phyloP scores from a whole-genome alignment of 37 sponge, comb jelly and placozoan species.

The Aphrocallistes beatrix region DNA sequence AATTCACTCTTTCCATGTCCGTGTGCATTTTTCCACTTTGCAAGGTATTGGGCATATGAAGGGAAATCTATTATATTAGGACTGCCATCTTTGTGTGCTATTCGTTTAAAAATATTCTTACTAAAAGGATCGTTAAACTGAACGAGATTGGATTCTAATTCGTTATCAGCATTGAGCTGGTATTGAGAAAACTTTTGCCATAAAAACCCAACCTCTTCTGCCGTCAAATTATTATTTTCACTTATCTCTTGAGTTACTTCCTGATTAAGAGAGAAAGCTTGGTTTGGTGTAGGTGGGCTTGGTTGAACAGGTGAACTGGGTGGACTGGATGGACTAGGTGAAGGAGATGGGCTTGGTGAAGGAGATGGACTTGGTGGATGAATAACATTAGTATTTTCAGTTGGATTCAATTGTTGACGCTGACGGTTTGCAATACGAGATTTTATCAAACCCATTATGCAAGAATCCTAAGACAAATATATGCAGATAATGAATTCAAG shows the following conservation, averaged over 20 bases:
- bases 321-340: too few species aligned
- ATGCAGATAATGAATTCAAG: too few species aligned
- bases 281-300: too few species aligned
- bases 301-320: too few species aligned
- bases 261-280: background rate
- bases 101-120: background rate
- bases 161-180: background rate
- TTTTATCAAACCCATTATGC: too few species aligned
- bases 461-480: too few species aligned
- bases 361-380: too few species aligned
- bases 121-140: background rate
- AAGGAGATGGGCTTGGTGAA: too few species aligned
- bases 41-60: background rate
- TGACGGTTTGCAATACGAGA: too few species aligned
- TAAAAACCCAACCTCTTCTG: background rate
- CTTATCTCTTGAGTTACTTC: background rate
- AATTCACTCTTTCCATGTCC: background rate
- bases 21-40: background rate
- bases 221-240: background rate
- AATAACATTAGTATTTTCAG: too few species aligned
- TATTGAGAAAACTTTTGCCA: background rate
- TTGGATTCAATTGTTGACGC: too few species aligned
- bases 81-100: background rate
- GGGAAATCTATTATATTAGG: background rate
- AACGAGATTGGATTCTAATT: background rate